phyloP scores from a whole-genome alignment of 2,888 invertebrate genomes.

The Subacronicta megacephala region DNA sequence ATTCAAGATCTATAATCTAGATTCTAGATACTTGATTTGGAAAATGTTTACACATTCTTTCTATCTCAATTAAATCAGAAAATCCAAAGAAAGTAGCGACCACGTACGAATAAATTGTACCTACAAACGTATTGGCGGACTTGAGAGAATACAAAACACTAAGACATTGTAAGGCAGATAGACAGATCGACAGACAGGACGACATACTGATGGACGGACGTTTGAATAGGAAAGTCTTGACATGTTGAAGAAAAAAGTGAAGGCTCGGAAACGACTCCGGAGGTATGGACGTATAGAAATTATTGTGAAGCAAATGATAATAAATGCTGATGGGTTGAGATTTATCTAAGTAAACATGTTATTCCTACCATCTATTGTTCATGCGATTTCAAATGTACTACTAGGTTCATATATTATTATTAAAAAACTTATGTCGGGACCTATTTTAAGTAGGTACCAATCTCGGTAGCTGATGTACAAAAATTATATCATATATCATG shows the following conservation, averaged over 20 bases:
- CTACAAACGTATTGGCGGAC: conserved; percentile 28
- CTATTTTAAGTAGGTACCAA: too few species aligned
- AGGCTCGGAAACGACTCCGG: conserved; percentile 33
- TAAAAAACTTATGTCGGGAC: too few species aligned
- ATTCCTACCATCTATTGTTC: background rate
- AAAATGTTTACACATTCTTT: background rate
- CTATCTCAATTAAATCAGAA: background rate
- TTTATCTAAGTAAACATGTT: conserved; percentile 20
- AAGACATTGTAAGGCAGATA: conserved; percentile 30
- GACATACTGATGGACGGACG: conserved; percentile 52
- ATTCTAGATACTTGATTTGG: too few species aligned
- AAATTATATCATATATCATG: too few species aligned
- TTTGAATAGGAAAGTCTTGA: conserved; percentile 54
- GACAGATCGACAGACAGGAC: conserved; percentile 54
- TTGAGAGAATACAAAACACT: conserved; percentile 42
- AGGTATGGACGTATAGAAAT: conserved; percentile 44
- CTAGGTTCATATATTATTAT: too few species aligned
- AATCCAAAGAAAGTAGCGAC: conserved; percentile 13
- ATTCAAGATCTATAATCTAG: too few species aligned
- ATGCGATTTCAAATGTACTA: too few species aligned
- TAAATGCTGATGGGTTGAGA: conserved; percentile 24
- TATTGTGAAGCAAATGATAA: conserved; percentile 33
- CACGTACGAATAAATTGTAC: conserved; percentile 29
- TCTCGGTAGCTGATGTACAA: too few species aligned
- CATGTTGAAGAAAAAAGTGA: conserved; percentile 49